A percentile compares a stretch with the other conserved stretches of the same genome.
Conservation (phyloP, 1,140 invertebrate species). For the Drosophila grimshawi region DNA sequence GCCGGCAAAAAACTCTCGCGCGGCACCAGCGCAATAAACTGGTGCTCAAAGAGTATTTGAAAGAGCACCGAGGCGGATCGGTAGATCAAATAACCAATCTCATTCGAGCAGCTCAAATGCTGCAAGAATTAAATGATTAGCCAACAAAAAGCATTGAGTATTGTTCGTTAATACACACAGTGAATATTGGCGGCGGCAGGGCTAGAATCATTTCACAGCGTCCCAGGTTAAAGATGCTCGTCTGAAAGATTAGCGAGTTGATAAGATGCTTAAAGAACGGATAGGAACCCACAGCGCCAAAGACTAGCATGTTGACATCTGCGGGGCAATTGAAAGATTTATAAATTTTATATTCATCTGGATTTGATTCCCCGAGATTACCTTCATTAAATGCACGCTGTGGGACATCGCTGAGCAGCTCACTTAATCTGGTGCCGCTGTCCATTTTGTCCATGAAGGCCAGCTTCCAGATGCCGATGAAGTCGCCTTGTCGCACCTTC, state of each 20-base stretch:
- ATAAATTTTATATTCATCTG: no score
- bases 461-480: slow-evolving; percentile 86
- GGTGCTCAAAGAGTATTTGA: slow-evolving; percentile 86
- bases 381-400: slow-evolving; percentile 61
- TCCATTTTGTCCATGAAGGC: slow-evolving; percentile 87
- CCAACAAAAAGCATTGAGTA: neutral
- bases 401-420: slow-evolving; percentile 84
- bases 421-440: slow-evolving; percentile 85
- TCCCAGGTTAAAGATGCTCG: slow-evolving; percentile 85
- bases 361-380: neutral
- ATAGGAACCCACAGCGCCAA: slow-evolving; percentile 86
- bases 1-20: slow-evolving; percentile 86
- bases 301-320: slow-evolving; percentile 85
- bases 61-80: slow-evolving; percentile 86
- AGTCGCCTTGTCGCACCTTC: slow-evolving; percentile 84
- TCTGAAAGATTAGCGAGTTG: slow-evolving; percentile 86
- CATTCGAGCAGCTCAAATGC: slow-evolving; percentile 72
- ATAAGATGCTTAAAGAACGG: slow-evolving; percentile 86
- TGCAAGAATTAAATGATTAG: slow-evolving; percentile 19
- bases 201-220: slow-evolving; percentile 86
- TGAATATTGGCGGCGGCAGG: slow-evolving; percentile 85
- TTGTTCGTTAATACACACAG: slow-evolving; percentile 78
- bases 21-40: slow-evolving; percentile 85
- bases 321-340: neutral
- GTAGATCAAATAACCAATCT: slow-evolving; percentile 82